A percentile compares a stretch with the other conserved stretches of the same genome.
Evolutionary conservation across 2,113 vertebrate species (phyloP).

Genomic region (Corapipo altera): DNA sequence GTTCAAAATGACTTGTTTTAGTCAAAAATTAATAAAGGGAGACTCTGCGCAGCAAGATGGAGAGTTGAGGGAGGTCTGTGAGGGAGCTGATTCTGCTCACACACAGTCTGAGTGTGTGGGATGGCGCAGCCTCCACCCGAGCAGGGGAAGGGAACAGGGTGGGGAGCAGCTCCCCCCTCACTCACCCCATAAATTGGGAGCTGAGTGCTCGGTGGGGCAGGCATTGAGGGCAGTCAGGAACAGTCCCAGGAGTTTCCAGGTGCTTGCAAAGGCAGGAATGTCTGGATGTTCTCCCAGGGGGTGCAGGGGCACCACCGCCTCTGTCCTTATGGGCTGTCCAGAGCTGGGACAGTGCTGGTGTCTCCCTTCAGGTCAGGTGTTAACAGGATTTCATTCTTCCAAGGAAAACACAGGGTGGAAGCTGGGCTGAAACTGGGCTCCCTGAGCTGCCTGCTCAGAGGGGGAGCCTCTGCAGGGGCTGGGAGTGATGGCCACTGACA

Average conservation of each 20-base stretch:
- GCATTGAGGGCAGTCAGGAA: accelerated
- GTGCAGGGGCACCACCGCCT: accelerated
- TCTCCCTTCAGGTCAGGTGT: neutral
- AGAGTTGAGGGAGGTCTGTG: neutral
- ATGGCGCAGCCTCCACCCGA: neutral
- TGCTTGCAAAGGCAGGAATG: neutral
- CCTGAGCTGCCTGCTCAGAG: neutral
- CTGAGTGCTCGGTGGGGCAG: neutral
- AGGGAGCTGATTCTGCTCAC: neutral
- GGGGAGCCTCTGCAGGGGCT: neutral
- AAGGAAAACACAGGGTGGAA: neutral
- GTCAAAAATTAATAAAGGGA: neutral
- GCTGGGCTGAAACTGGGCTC: neutral
- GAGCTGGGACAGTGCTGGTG: accelerated
- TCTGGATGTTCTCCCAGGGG: neutral
- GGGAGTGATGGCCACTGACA: accelerated
- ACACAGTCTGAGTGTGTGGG: accelerated
- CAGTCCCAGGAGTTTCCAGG: neutral
- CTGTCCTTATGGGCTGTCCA: neutral
- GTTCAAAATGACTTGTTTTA: neutral
- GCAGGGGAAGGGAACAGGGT: neutral
- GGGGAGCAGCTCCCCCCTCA: neutral
- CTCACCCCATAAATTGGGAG: neutral
- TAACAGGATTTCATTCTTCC: accelerated
- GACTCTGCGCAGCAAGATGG: neutral